Evolutionary conservation across 2,797 vertebrate species (phyloP).

Genomic region (Crenichthys baileyi): DNA sequence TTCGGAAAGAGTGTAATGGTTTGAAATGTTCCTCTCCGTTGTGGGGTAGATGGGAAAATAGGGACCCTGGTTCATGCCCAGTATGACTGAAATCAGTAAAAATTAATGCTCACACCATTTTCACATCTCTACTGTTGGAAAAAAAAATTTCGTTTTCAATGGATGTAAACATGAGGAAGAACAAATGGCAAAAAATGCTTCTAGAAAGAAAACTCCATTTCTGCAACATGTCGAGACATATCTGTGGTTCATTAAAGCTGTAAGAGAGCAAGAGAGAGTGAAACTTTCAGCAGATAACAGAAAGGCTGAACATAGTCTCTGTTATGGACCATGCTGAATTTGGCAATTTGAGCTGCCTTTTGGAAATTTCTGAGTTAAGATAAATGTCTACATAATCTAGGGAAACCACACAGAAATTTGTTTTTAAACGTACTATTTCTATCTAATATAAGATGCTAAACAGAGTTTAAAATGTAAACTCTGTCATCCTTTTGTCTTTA

Average conservation of each 20-base stretch:
- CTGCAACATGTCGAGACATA: not conserved
- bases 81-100: no score
- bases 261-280: not conserved
- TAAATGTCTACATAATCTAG: not conserved
- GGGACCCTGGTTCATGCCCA: no score
- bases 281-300: not conserved
- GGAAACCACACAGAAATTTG: not conserved
- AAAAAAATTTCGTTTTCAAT: not conserved
- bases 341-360: not conserved
- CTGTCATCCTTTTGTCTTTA: not conserved
- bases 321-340: not conserved
- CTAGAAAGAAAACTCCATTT: not conserved
- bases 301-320: not conserved
- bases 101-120: no score
- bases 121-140: not conserved
- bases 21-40: no score
- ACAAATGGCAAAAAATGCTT: not conserved
- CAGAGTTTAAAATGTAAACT: conserved; percentile 1
- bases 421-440: not conserved
- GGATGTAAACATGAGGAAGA: not conserved
- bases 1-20: not conserved
- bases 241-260: not conserved
- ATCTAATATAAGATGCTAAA: not conserved
- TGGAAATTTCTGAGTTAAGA: not conserved
- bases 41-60: no score